Conservation (phyloP, 2,113 vertebrate species). For the Etheostoma cragini region DNA sequence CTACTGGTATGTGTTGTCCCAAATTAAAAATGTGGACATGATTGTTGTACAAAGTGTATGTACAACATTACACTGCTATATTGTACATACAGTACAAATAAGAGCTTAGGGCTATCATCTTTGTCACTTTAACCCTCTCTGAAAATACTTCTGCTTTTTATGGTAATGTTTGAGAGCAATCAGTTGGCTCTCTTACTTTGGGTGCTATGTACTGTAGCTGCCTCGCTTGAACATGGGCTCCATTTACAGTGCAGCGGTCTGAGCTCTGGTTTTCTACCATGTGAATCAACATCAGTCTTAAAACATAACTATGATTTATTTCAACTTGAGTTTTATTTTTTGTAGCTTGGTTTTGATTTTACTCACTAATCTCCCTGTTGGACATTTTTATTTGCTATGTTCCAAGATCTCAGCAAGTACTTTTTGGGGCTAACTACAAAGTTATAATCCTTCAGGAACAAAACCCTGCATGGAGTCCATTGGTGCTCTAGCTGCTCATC, state of each 20-base stretch:
- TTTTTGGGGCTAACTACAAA: too few species aligned
- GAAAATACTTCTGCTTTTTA: neutral
- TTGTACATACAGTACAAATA: constrained; percentile 16
- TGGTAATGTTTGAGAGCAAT: neutral
- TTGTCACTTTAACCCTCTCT: neutral
- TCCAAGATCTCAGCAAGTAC: too few species aligned
- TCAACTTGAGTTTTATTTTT: neutral
- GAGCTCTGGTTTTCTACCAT: neutral
- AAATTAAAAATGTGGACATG: neutral
- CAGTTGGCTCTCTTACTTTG: neutral
- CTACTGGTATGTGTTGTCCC: neutral
- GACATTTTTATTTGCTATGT: too few species aligned
- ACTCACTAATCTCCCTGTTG: too few species aligned
- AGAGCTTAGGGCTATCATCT: constrained; percentile 15
- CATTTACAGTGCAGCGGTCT: neutral
- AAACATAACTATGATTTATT: too few species aligned
- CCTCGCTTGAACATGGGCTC: neutral
- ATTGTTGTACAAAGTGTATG: constrained; percentile 24
- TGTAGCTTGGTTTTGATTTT: neutral
- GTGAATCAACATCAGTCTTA: neutral
- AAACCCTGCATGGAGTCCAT: too few species aligned
- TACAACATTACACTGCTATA: constrained; percentile 2
- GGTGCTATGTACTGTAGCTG: neutral
- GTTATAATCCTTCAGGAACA: too few species aligned
- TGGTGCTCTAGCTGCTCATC: too few species aligned